These are phyloP conservation scores for Morelia viridis DNA, from an alignment of 2,797 vertebrate genomes.

Conservation along the genomic window DNA sequence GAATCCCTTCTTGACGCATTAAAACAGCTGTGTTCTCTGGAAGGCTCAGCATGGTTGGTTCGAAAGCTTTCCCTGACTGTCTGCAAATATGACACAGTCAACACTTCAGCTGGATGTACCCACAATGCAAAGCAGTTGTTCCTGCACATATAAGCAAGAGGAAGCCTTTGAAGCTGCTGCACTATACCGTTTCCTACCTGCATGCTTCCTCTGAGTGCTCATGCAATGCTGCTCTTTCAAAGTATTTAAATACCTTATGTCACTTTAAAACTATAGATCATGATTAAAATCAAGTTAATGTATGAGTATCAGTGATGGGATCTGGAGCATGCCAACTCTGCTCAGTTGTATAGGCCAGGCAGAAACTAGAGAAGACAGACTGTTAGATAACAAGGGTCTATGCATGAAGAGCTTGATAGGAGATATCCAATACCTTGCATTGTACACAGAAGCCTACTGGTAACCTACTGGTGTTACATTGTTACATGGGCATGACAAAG, in stretches of 20 bases:
- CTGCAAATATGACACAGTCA: not conserved
- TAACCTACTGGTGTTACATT: not conserved
- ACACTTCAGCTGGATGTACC: not conserved
- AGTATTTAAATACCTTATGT: not conserved
- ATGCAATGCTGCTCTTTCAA: not conserved
- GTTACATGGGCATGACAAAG: too few species aligned
- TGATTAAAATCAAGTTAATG: not conserved
- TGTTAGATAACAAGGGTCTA: not conserved
- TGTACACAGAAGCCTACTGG: not conserved
- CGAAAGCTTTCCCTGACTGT: not conserved
- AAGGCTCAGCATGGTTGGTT: not conserved
- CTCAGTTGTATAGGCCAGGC: not conserved
- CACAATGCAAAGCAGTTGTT: not conserved
- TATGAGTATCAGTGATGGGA: not conserved
- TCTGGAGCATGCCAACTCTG: not conserved
- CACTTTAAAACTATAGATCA: not conserved
- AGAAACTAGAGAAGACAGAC: not conserved
- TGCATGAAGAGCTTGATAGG: not conserved
- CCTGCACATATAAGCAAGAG: not conserved
- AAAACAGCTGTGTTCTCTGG: not conserved
- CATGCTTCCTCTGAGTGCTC: not conserved
- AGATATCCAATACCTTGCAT: not conserved
- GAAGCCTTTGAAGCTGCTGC: not conserved
- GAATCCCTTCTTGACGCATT: not conserved
- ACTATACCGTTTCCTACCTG: not conserved